A percentile compares a stretch with the other conserved stretches of the same genome.
Evolutionary conservation across 1,140 invertebrate species (phyloP).

Genomic region (Augochlora pura): DNA sequence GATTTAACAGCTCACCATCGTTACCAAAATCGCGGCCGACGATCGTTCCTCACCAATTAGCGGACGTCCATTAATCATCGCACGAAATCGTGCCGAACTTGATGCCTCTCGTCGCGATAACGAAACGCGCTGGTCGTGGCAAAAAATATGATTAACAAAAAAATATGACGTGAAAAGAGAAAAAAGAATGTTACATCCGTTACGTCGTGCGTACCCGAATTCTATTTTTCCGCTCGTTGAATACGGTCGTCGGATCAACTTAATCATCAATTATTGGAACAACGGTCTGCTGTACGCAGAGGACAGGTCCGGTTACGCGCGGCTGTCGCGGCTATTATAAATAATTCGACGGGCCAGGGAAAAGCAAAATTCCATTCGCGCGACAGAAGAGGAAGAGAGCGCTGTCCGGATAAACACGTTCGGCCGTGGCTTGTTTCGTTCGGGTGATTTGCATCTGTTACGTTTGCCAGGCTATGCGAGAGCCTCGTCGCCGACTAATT

Average conservation of each 20-base stretch:
- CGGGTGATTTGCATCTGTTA: background rate
- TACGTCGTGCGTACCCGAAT: background rate
- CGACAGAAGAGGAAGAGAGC: no score
- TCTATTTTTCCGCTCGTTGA: background rate
- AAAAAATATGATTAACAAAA: no score
- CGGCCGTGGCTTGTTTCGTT: background rate
- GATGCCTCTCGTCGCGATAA: background rate
- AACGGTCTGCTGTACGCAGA: no score
- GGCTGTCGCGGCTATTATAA: background rate
- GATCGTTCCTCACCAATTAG: constrained; percentile 25
- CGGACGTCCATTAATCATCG: constrained; percentile 14
- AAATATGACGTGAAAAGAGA: no score
- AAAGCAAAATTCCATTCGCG: background rate
- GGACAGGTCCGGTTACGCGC: no score
- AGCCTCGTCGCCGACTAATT: background rate
- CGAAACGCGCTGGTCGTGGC: background rate
- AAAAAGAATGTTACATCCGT: no score
- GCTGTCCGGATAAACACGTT: background rate
- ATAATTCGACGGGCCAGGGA: background rate
- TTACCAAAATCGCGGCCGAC: background rate
- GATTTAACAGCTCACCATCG: background rate
- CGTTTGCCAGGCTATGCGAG: background rate
- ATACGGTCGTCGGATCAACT: background rate
- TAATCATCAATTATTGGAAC: background rate
- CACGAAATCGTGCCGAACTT: background rate